Conservation (phyloP, 2,113 vertebrate species). For the Leptosomus discolor region DNA sequence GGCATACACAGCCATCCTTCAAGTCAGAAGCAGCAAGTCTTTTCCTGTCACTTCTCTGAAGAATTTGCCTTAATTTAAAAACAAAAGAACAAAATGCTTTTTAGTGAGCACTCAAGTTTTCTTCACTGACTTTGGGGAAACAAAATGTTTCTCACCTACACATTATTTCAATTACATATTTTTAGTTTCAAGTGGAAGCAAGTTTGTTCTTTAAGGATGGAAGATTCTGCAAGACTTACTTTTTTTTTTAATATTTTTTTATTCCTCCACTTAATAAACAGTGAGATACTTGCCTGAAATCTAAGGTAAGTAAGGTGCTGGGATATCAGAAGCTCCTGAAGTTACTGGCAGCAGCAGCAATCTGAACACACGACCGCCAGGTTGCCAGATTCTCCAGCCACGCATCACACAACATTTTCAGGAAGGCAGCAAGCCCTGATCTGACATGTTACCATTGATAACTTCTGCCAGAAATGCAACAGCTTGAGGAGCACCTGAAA, state of each 20-base stretch:
- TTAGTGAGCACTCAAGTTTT: not conserved
- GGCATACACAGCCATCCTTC: not conserved
- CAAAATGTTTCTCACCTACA: not conserved
- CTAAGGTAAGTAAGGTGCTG: not conserved
- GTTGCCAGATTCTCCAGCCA: not conserved
- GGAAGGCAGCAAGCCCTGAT: not conserved
- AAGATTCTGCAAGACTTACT: not conserved
- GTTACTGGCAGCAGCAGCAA: not conserved
- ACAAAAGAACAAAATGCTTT: not conserved
- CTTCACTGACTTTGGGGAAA: not conserved
- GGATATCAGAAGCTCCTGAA: not conserved
- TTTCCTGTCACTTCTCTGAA: not conserved
- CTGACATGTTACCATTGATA: fast-evolving
- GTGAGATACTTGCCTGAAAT: not conserved
- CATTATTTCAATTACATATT: not conserved
- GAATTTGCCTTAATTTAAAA: not conserved
- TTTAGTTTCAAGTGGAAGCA: not conserved
- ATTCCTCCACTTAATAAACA: not conserved
- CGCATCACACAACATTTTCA: not conserved
- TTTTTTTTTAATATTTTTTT: not conserved
- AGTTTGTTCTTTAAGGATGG: not conserved
- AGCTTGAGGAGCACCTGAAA: not conserved
- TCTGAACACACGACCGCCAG: not conserved
- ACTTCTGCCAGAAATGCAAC: not conserved
- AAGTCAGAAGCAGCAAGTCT: not conserved